Conservation (phyloP, 2,888 invertebrate species). For the Piscicola geometra region DNA sequence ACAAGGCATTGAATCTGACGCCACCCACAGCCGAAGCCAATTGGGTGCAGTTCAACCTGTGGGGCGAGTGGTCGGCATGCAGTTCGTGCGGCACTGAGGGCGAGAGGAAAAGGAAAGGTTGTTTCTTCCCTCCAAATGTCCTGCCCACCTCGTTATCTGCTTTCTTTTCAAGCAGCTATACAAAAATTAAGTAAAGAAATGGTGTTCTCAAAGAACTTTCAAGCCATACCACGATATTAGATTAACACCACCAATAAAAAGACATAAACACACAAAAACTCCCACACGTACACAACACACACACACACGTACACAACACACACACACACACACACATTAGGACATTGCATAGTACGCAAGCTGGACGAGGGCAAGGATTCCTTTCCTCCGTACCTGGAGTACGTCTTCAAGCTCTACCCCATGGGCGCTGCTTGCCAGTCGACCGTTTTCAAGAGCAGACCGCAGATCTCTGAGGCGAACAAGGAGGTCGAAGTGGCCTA, state of each 20-base stretch:
- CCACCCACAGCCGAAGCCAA: constrained; percentile 25
- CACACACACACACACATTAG: constrained; percentile 2
- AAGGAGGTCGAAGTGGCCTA: constrained; percentile 25
- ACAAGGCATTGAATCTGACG: too few relatives aligned
- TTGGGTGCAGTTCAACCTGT: constrained; percentile 23
- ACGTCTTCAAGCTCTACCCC: constrained; percentile 29
- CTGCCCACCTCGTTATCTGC: too few relatives aligned
- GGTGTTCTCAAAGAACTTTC: too few relatives aligned
- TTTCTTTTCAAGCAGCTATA: too few relatives aligned
- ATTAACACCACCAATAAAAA: too few relatives aligned
- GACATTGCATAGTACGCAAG: constrained; percentile 26
- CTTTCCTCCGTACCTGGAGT: constrained; percentile 16
- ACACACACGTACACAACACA: too few relatives aligned
- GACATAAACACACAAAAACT: too few relatives aligned
- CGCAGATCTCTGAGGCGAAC: constrained; percentile 1
- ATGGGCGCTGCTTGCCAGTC: constrained; percentile 22
- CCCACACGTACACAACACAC: too few relatives aligned
- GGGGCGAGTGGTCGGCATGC: constrained; percentile 26
- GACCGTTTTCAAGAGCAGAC: constrained; percentile 3
- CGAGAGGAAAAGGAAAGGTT: constrained; percentile 27
- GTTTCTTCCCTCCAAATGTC: too few relatives aligned
- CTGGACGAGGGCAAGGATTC: constrained; percentile 11
- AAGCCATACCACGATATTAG: too few relatives aligned
- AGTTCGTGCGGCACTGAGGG: constrained; percentile 27
- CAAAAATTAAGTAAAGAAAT: too few relatives aligned